Percentiles rank a stretch among this genome's conserved stretches.
phyloP scores from a whole-genome alignment of 2,797 vertebrate genomes.

The Coregonus suidteri region DNA sequence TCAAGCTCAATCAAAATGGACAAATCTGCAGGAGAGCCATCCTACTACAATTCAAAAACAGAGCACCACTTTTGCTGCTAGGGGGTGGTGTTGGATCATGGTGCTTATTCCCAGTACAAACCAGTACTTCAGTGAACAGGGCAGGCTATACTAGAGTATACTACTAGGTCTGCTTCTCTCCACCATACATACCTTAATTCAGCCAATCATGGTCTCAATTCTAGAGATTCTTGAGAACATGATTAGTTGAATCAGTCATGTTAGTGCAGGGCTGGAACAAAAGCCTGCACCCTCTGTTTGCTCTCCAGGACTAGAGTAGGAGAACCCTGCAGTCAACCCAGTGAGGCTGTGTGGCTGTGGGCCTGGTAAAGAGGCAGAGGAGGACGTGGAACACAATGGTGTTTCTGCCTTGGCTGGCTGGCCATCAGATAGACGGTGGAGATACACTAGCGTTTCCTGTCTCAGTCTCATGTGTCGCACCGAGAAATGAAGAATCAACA shows the following conservation, averaged over 20 bases:
- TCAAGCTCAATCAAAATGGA: not conserved
- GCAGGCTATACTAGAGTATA: not conserved
- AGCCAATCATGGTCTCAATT: not conserved
- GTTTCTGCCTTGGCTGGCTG: not conserved
- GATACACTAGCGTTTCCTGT: slow-evolving; percentile 25
- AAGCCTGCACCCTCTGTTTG: too few species aligned
- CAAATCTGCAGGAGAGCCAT: not conserved
- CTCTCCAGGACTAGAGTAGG: not conserved
- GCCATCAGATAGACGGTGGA: slow-evolving; percentile 18
- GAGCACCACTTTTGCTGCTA: slow-evolving; percentile 28
- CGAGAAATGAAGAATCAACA: slow-evolving; percentile 26
- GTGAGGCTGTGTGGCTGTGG: not conserved
- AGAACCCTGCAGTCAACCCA: not conserved
- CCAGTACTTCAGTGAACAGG: not conserved
- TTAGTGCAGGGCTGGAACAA: too few species aligned
- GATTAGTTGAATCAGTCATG: too few species aligned
- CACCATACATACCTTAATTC: not conserved
- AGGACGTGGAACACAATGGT: not conserved
- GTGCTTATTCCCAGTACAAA: not conserved
- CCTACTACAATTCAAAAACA: too few species aligned
- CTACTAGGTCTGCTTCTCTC: not conserved
- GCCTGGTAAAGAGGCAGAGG: not conserved
- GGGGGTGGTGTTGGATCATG: slow-evolving; percentile 48
- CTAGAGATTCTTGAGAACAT: not conserved
- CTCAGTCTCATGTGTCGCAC: slow-evolving; percentile 3